Evolutionary conservation across 1,140 invertebrate species (phyloP).

Genomic region (Thalassaphorura encarpata): DNA sequence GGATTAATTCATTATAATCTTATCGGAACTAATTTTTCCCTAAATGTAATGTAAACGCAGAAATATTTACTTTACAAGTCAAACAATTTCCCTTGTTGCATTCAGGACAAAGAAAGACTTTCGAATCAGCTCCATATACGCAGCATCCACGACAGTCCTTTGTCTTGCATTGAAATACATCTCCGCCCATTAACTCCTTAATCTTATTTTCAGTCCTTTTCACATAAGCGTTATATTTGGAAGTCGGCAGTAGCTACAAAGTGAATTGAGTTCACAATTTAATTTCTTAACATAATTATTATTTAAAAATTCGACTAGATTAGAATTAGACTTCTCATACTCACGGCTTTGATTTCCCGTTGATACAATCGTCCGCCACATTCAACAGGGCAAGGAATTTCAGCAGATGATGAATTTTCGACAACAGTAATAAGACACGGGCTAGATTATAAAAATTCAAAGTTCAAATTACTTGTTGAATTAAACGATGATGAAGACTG

Average conservation of each 20-base stretch:
- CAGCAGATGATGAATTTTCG: background rate
- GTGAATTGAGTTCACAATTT: background rate
- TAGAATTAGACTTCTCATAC: background rate
- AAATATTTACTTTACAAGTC: conserved; percentile 3
- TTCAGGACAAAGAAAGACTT: background rate
- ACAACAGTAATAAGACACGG: background rate
- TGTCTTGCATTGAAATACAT: background rate
- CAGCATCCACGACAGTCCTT: background rate
- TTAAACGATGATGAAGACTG: background rate
- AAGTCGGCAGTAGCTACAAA: background rate
- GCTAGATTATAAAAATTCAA: background rate
- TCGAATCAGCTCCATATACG: background rate
- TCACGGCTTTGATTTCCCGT: background rate
- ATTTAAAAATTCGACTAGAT: background rate
- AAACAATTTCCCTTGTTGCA: conserved; percentile 7
- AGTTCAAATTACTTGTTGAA: background rate
- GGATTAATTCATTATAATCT: background rate
- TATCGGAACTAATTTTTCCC: too few species aligned
- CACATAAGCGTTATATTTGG: background rate
- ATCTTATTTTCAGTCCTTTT: background rate
- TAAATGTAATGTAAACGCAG: background rate
- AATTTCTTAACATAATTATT: too few species aligned
- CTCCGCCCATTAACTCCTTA: background rate
- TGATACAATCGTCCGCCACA: background rate
- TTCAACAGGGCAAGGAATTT: background rate